Percentiles rank a stretch among this genome's conserved stretches.
Evolutionary conservation across 2,113 vertebrate genomes (phyloP).

Genomic region (Corvus moneduloides): DNA sequence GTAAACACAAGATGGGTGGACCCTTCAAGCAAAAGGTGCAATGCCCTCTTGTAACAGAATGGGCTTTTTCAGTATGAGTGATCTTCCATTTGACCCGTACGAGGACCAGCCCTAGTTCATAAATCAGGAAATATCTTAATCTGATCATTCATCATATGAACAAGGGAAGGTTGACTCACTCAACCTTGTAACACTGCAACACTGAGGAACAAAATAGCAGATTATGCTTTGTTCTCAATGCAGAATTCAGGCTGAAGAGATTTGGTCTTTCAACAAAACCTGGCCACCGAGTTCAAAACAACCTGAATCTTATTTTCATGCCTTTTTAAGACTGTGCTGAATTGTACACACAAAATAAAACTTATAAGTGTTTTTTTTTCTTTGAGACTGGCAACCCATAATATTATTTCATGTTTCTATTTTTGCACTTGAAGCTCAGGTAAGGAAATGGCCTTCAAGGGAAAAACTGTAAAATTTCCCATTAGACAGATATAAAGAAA

Average conservation of each 20-base stretch:
- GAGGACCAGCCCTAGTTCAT: background rate
- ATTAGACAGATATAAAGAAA: background rate
- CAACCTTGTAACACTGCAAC: background rate
- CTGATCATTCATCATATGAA: background rate
- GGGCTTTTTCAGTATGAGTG: background rate
- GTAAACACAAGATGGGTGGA: background rate
- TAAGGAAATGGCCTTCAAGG: background rate
- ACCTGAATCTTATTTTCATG: background rate
- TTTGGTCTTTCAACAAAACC: background rate
- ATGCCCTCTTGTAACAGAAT: background rate
- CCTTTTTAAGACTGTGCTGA: background rate
- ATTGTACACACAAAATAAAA: background rate
- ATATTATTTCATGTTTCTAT: background rate
- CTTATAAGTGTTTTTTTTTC: fast-evolving
- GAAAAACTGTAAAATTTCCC: background rate
- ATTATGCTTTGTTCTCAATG: background rate
- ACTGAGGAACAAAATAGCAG: background rate
- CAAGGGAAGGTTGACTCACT: background rate
- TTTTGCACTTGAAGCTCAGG: background rate
- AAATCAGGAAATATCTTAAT: background rate
- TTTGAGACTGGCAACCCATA: background rate
- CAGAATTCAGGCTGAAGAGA: background rate
- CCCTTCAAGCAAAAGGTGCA: background rate
- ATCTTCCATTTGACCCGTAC: background rate
- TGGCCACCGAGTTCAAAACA: background rate